Percentiles rank a stretch among this genome's conserved stretches.
phyloP scores from a whole-genome alignment of 2,797 vertebrate species.

The Pipistrellus pipistrellus region DNA sequence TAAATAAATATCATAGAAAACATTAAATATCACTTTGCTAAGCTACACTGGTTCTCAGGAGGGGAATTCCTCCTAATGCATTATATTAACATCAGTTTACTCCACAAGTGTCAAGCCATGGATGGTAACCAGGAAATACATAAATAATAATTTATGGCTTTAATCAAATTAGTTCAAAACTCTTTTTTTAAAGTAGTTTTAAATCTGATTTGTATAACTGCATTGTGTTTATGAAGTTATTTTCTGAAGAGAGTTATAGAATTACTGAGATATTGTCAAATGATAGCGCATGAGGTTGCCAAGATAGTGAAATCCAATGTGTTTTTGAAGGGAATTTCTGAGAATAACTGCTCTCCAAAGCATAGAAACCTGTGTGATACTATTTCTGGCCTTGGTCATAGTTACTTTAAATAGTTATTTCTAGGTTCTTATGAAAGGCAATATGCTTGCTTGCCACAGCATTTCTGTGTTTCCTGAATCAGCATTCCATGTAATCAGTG shows the following conservation, averaged over 20 bases:
- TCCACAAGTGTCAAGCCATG: conserved; percentile 86
- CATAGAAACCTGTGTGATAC: background rate
- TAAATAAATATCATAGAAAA: conserved; percentile 89
- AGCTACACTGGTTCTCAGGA: conserved; percentile 86
- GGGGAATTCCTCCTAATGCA: conserved; percentile 84
- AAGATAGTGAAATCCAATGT: background rate
- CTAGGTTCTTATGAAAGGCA: background rate
- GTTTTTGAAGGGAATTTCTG: background rate
- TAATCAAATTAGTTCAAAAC: conserved; percentile 81
- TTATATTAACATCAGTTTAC: conserved; percentile 84
- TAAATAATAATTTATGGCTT: conserved; percentile 79
- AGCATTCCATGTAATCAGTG: background rate
- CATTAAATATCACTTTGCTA: conserved; percentile 89
- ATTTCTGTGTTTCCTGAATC: background rate
- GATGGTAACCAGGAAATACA: conserved; percentile 78
- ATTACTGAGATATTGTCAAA: background rate
- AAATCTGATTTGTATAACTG: conserved; percentile 64
- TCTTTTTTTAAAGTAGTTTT: conserved; percentile 63
- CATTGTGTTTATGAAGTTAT: conserved; percentile 46
- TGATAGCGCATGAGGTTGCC: background rate
- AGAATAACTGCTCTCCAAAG: background rate
- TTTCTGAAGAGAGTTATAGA: conserved; percentile 53
- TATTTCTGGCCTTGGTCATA: background rate
- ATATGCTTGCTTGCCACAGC: background rate
- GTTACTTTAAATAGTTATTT: conserved; percentile 26